Conservation (phyloP, 2,888 invertebrate genomes). For the Conomelus anceps region DNA sequence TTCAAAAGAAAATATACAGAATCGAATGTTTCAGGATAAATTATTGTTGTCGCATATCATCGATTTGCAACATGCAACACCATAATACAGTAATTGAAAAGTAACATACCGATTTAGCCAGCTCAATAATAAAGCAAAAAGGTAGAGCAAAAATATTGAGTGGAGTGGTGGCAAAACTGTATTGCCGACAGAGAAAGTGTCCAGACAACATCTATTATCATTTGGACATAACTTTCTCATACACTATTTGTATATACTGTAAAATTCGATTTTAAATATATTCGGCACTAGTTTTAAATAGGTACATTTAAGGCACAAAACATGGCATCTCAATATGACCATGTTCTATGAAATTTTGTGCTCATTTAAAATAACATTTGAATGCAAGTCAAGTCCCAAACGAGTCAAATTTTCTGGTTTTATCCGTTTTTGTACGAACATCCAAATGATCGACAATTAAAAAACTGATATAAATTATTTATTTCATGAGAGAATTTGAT, state of each 20-base stretch:
- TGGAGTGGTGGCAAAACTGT: too few species aligned
- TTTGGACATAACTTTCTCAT: not conserved
- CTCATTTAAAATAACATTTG: not conserved
- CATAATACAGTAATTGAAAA: not conserved
- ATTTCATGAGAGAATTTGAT: not conserved
- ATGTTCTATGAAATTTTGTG: not conserved
- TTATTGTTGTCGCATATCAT: not conserved
- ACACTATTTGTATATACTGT: not conserved
- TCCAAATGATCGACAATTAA: slow-evolving; percentile 23
- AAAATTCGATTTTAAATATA: not conserved
- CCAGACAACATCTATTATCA: not conserved
- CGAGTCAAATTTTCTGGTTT: not conserved
- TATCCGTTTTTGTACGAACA: not conserved
- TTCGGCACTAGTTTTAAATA: not conserved
- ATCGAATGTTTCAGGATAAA: not conserved
- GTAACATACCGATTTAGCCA: not conserved
- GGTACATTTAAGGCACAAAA: not conserved
- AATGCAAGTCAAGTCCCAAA: not conserved
- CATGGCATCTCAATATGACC: not conserved
- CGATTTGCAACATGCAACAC: not conserved
- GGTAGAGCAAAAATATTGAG: too few species aligned
- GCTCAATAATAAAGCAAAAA: not conserved
- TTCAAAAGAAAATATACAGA: not conserved
- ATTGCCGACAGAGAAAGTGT: not conserved
- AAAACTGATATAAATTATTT: not conserved